Conservation (phyloP, 2,888 invertebrate genomes). For the Cepaea hortensis region DNA sequence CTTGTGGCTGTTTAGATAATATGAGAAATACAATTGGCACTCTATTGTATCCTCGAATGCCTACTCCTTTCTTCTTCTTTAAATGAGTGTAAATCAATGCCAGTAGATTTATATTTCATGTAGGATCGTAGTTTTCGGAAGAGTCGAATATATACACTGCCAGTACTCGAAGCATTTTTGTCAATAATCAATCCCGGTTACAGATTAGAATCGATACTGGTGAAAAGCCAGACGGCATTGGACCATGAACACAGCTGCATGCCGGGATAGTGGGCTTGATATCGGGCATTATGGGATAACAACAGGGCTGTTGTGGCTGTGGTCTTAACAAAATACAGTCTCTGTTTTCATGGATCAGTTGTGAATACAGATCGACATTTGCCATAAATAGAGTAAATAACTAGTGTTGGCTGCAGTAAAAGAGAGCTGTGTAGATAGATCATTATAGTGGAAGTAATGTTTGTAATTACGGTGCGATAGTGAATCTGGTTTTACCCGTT, state of each 20-base stretch:
- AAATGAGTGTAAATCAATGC: no score
- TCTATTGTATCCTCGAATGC: no score
- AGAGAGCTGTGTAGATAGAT: no score
- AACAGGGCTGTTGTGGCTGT: neutral
- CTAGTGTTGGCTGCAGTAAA: neutral
- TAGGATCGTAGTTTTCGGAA: no score
- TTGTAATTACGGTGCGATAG: neutral
- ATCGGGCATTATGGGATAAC: neutral
- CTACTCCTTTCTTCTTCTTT: no score
- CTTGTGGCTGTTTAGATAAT: no score
- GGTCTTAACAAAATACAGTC: neutral
- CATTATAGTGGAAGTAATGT: neutral
- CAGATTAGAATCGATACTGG: slow-evolving; percentile 2
- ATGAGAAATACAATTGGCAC: no score
- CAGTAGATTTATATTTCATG: no score
- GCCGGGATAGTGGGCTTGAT: neutral
- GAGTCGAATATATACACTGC: no score
- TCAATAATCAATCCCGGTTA: neutral
- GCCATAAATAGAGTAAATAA: neutral
- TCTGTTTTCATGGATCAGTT: neutral
- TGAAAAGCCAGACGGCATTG: neutral
- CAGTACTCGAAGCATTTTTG: neutral
- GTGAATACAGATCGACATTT: neutral
- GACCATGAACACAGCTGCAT: neutral
- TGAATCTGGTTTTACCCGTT: no score